phyloP scores from a whole-genome alignment of 2,797 vertebrate genomes.

The Myripristis murdjan region DNA sequence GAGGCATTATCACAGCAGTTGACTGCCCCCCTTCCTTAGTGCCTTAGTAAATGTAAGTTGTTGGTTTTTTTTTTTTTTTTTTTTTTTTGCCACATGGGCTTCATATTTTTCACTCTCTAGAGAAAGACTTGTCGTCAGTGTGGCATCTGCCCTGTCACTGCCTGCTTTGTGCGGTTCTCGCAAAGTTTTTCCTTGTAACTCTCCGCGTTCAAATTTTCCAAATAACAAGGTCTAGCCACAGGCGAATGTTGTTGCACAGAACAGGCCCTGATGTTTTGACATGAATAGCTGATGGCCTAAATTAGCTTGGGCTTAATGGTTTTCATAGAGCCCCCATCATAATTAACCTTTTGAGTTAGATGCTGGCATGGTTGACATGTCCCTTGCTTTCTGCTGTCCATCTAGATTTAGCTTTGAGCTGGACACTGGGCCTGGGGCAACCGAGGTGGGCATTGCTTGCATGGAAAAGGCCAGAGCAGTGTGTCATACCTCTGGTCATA shows the following conservation, averaged over 20 bases:
- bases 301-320: slow-evolving; percentile 41
- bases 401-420: slow-evolving; percentile 55
- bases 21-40: slow-evolving; percentile 36
- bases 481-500: slow-evolving; percentile 69
- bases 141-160: slow-evolving; percentile 42
- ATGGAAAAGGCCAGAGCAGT: slow-evolving; percentile 69
- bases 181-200: slow-evolving; percentile 49
- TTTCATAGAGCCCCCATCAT: slow-evolving; percentile 51
- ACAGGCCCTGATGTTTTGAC: slow-evolving; percentile 28
- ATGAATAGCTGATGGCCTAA: slow-evolving; percentile 39
- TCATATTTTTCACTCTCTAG: slow-evolving; percentile 58
- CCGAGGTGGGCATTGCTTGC: slow-evolving; percentile 38
- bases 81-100: slow-evolving; percentile 65
- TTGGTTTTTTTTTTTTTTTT: slow-evolving; percentile 24
- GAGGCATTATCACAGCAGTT: slow-evolving; percentile 62
- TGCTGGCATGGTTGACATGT: slow-evolving; percentile 45
- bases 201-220: slow-evolving; percentile 10
- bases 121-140: slow-evolving; percentile 43
- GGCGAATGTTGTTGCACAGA: slow-evolving; percentile 36
- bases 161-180: slow-evolving; percentile 14
- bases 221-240: slow-evolving; percentile 2
- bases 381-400: slow-evolving; percentile 35
- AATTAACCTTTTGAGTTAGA: slow-evolving; percentile 63
- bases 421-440: slow-evolving; percentile 4
- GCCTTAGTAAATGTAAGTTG: slow-evolving; percentile 56